Base-by-base conservation (phyloP, 2,113 vertebrate species). In the Catharus bicknelli region DNA sequence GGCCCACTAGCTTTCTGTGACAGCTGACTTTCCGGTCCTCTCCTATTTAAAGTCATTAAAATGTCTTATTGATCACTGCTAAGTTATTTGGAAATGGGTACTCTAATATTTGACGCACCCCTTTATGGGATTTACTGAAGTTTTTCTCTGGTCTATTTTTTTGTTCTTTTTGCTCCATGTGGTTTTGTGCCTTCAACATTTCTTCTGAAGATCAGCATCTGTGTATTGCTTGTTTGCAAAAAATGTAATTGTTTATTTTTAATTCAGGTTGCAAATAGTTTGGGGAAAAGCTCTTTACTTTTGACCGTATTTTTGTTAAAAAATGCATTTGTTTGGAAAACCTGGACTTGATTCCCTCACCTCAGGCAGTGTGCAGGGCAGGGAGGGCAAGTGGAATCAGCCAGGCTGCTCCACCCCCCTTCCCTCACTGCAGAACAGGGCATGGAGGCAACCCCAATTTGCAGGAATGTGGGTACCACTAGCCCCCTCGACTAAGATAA, bases 11-110 rank as follows among this genome's bases (percentile, higher is more conserved):
- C 16, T 73, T 64, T 92, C 38, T 83, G 70, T 79, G 63, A 73
- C 54, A 86, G 76, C 54, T 43, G 54, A n/a, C 30, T 93, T 92
- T 64, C 34, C 27, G 62, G 16, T 59, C 27, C 23, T 83, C 69
- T 94, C 58, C 30, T 82, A 47, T 42, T 76, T 75, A 57, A 68
- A 64, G 19, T 38, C 19, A 75, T 72, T 84, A 82, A 94, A 87
- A 84, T 61, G 8, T 69, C 54, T 87, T 68, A 55, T 73, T 73
- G 38, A 54, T 89, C 50, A 67, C 30, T 64, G 62, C 47, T 21
- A 68, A 76, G 17, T 15, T 84, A 27, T 86, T 83, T 84, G 68
- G 40, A 89, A 51, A 58, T 23, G 20, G 26, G 14, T 6, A 57
- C 4, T 81, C 11, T 81, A 66, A 54, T 45, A 70, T 57, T 70